Evolutionary conservation across 2,888 invertebrate genomes (phyloP).

Genomic region (Dryobota labecula): DNA sequence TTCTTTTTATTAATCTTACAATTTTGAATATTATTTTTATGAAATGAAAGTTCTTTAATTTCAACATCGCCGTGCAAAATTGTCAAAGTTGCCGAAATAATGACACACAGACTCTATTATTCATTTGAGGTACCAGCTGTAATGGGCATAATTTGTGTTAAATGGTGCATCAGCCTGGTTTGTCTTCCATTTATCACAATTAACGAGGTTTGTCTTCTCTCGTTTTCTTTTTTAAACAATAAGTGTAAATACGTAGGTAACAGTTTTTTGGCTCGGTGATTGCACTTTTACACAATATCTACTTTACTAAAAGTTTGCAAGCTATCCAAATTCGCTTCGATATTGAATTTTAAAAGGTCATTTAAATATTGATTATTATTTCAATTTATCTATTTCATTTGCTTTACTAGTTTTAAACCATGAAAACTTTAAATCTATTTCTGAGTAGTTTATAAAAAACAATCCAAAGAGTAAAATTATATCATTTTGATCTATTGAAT

Average conservation of each 20-base stretch:
- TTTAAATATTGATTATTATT: background rate
- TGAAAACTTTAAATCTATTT: conserved; percentile 9
- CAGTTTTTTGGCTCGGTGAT: conserved; percentile 21
- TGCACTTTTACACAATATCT: background rate
- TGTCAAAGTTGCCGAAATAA: conserved; percentile 37
- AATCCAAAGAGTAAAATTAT: conserved; percentile 23
- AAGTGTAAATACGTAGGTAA: conserved; percentile 51
- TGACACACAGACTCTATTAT: conserved; percentile 10
- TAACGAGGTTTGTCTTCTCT: conserved; percentile 44
- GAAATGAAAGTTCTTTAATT: conserved; percentile 34
- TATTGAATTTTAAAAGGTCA: conserved; percentile 7
- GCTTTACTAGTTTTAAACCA: background rate
- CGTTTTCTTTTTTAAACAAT: conserved; percentile 53
- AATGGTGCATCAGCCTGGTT: conserved; percentile 43
- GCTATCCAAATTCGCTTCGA: background rate
- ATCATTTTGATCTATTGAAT: conserved; percentile 17
- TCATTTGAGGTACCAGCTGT: conserved; percentile 22
- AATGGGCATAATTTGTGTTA: conserved; percentile 41
- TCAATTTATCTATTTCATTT: background rate
- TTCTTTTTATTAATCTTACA: conserved; percentile 30
- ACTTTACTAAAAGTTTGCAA: background rate
- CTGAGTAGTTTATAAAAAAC: conserved; percentile 11
- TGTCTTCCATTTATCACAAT: conserved; percentile 60
- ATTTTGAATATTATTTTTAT: conserved; percentile 20
- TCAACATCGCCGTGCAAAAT: conserved; percentile 36